These are phyloP conservation scores for Malthinus flaveolus DNA, from an alignment of 2,888 invertebrate species.

Conservation along the genomic window DNA sequence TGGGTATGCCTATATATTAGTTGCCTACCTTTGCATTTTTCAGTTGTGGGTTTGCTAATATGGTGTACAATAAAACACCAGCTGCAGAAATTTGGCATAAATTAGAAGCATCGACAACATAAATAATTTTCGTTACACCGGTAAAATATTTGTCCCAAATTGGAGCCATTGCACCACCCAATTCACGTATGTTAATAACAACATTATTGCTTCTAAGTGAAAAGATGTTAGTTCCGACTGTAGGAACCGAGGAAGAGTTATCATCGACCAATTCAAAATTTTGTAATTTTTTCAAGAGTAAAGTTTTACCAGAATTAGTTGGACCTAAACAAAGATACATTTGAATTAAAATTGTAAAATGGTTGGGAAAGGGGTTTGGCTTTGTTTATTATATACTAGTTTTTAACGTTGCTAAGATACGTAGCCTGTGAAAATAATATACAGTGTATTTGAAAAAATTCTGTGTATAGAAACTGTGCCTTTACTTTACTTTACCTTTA, in stretches of 20 bases:
- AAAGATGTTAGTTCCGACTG: constrained; percentile 78
- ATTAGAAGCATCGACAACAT: constrained; percentile 83
- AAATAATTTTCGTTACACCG: constrained; percentile 70
- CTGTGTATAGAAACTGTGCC: no score
- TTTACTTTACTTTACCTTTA: no score
- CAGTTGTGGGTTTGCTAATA: constrained; percentile 73
- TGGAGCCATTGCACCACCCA: constrained; percentile 82
- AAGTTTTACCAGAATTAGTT: constrained; percentile 79
- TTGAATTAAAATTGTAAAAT: neutral
- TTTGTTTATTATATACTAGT: neutral
- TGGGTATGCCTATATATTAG: neutral
- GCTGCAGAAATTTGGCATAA: constrained; percentile 85
- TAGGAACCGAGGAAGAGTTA: constrained; percentile 78
- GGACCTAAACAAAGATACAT: constrained; percentile 72
- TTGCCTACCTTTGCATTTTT: constrained; percentile 65
- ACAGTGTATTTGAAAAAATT: no score
- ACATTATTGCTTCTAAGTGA: constrained; percentile 57
- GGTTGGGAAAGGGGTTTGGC: neutral
- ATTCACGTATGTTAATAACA: constrained; percentile 62
- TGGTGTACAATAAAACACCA: constrained; percentile 76
- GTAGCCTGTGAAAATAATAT: neutral
- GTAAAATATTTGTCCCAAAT: constrained; percentile 79
- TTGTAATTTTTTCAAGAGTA: constrained; percentile 74
- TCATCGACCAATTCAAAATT: constrained; percentile 71
- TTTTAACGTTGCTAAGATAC: constrained; percentile 9